Evolutionary conservation across 2,797 vertebrate genomes (phyloP), one percentile per base, ranked within the genome.

Genomic region (Acestrorhynchus altus): DNA sequence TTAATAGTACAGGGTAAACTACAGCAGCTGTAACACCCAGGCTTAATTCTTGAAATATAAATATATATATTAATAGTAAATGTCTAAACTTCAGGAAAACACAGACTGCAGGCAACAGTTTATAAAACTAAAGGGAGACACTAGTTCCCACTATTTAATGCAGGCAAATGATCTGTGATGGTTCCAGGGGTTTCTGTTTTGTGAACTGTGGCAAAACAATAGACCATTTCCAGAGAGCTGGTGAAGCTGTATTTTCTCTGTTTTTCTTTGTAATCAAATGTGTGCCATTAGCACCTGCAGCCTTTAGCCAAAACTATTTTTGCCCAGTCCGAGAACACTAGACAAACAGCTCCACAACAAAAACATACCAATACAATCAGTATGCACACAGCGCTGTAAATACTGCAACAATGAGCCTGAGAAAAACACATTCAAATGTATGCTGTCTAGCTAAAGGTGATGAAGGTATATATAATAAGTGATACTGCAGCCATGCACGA

Each of bases 211-310:
- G 0, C 20, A 49, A 73, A 40, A 59, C n/a, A 16, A 16, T 8
- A 4, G 31, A 20, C 61, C 24, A 40, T 57, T 63, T 61, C 31
- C 31, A 63, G 59, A 63, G 13, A 66, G 44, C 42, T 20, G 35
- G 59, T 24, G 22, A n/a, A 40, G 31, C 60, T 56, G 39, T 56
- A 28, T 18, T 47, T 76, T 13, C 11, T 46, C 51, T 28, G 46
- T 67, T 63, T 44, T 52, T 60, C 13, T 26, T 77, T 54, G n/a
- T 42, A 77, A 71, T 71, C 47, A 63, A 63, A 52, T 77, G 39
- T 65, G 12, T 49, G 42, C 42, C 64, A 49, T 49, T 51, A 68
- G 8, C 16, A 28, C 46, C 7, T 16, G 11, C 44, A 12, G 49
- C 40, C 12, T 57, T 66, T 47, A 18, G 44, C 18, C 22, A 26